Evolutionary conservation across 2,888 invertebrate genomes (phyloP), one percentile per base, ranked within the genome.

Genomic region (Eupithecia subumbrata): DNA sequence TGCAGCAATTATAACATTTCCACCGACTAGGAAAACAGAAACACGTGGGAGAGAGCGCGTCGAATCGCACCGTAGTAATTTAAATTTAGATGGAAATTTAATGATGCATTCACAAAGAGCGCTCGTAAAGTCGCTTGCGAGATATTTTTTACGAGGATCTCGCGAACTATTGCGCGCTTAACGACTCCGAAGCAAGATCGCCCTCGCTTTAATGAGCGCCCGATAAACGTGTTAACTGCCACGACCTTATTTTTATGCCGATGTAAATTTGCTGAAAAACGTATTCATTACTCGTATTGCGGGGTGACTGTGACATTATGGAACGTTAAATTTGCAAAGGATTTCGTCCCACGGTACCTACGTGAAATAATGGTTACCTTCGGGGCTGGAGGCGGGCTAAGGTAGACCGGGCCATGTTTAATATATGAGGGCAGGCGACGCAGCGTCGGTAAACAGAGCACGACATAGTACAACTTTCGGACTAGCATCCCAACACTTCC

Each of bases 141-240:
- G 93, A 94, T 94, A 94, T 95, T 94, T 95, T 95, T 95, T 95
- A 94, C 90, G 94, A 94, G 94, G 93, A 95, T 94, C 94, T 94
- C 93, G 95, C 93, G 93, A 95, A 95, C 95, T 95, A 95, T 95
- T 95, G 94, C 94, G 94, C 94, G 94, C 94, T 95, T 95, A 95
- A 95, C 95, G 94, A 94, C 95, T 94, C 92, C 92, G 92, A 92
- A 93, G 94, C 93, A 92, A 94, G 94, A 94, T 95, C 94, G 93
- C 93, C 92, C 94, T 92, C 84, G 93, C 92, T 94, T 93, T 95
- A 95, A 95, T 95, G 95, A 95, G 93, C 92, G 93, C 94, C 94
- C 93, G 95, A 95, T 95, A 95, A 95, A 94, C 94, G 93, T 92
- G 94, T 92, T 94, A 94, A 95, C 93, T 92, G 94, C 94, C 90